Evolutionary conservation across 2,888 invertebrate genomes (phyloP).

Genomic region (Phania funesta): DNA sequence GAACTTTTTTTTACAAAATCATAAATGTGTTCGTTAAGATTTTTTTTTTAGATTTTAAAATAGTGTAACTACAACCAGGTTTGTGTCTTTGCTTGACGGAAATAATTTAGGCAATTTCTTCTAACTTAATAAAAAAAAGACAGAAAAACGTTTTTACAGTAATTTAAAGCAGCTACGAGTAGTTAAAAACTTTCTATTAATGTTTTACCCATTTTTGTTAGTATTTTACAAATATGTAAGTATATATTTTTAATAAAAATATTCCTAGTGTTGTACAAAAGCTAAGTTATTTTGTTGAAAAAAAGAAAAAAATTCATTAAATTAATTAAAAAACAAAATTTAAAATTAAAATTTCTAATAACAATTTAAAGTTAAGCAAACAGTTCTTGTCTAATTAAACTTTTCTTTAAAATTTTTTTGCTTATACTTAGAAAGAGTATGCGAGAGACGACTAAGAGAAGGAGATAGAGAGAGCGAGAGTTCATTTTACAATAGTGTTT

Average conservation of each 20-base stretch:
- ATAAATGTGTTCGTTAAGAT: not conserved
- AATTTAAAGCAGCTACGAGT: conserved; percentile 36
- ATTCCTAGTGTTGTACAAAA: conserved; percentile 23
- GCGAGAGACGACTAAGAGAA: not conserved
- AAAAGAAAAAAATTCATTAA: not conserved
- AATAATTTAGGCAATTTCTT: conserved; percentile 14
- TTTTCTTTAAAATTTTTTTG: not conserved
- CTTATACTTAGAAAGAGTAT: not conserved
- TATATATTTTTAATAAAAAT: not conserved
- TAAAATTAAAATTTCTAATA: conserved; percentile 1
- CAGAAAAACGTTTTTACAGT: not conserved
- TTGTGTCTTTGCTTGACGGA: conserved; percentile 14
- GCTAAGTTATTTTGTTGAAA: not conserved
- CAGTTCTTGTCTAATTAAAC: conserved; percentile 9
- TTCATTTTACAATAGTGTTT: conserved; percentile 50
- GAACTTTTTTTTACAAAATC: conserved; percentile 32
- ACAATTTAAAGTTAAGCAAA: not conserved
- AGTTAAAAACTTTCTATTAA: conserved; percentile 6
- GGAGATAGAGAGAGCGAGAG: conserved; percentile 24
- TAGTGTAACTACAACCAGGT: conserved; percentile 52
- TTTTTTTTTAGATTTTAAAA: not conserved
- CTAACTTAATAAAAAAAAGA: no score
- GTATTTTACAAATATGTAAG: conserved; percentile 2
- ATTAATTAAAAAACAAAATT: not conserved
- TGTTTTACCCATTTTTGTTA: not conserved